A percentile compares a stretch with the other conserved stretches of the same genome.
These are phyloP conservation scores for Geotrypetes seraphini DNA, from an alignment of 2,797 vertebrate genomes.

Conservation along the genomic window DNA sequence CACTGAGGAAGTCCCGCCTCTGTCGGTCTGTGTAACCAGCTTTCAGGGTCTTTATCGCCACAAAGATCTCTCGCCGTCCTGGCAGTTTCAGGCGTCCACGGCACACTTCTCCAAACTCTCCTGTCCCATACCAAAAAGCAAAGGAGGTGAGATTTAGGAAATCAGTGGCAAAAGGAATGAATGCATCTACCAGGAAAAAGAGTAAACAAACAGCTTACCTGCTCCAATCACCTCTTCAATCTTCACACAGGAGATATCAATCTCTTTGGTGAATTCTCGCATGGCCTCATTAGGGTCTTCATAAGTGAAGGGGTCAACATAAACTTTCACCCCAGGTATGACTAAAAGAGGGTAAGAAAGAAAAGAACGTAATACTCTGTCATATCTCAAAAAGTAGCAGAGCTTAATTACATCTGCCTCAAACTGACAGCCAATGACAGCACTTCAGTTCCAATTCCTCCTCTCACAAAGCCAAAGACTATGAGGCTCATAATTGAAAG, in stretches of 20 bases:
- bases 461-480: no score
- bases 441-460: no score
- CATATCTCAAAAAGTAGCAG: no score
- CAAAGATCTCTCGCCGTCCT: constrained; percentile 88
- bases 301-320: constrained; percentile 96
- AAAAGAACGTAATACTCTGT: no score
- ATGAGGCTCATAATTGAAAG: no score
- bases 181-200: background rate
- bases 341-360: constrained; percentile 70
- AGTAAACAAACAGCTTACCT: constrained; percentile 77
- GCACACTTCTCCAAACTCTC: constrained; percentile 95
- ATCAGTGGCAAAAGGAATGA: background rate
- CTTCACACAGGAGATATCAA: constrained; percentile 96
- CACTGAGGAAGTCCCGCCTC: constrained; percentile 88
- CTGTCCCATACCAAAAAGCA: constrained; percentile 43
- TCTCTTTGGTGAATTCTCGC: constrained; percentile 96
- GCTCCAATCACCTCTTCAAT: constrained; percentile 98
- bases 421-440: no score
- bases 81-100: constrained; percentile 91
- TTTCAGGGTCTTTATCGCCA: constrained; percentile 96
- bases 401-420: no score
- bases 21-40: constrained; percentile 94
- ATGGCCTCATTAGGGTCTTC: constrained; percentile 96
- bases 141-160: background rate
- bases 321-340: constrained; percentile 92